A percentile compares a stretch with the other conserved stretches of the same genome.
Evolutionary conservation across 92 coral and sea anemone genomes (phyloP).

Genomic region (Bergia puertoricense): DNA sequence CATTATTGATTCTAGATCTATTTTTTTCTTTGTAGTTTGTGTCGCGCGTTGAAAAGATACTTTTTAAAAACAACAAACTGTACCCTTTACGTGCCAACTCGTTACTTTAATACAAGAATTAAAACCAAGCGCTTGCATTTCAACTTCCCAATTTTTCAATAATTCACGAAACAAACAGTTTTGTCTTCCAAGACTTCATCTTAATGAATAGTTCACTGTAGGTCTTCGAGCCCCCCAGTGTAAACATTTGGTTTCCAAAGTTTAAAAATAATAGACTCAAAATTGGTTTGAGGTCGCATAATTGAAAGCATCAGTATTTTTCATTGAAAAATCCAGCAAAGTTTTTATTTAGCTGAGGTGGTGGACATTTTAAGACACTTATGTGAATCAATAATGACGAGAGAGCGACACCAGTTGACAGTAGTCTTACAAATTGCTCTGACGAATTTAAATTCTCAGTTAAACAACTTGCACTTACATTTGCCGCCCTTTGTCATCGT

Average conservation of each 20-base stretch:
- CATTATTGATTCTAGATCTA: slow-evolving; percentile 24
- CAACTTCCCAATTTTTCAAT: slow-evolving; percentile 33
- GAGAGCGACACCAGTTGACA: slow-evolving; percentile 8
- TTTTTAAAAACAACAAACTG: background rate
- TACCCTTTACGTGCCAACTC: background rate
- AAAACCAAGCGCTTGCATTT: background rate
- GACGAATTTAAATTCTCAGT: background rate
- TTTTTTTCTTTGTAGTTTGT: slow-evolving; percentile 2
- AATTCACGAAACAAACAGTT: slow-evolving; percentile 40
- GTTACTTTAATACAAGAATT: background rate
- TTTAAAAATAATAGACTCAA: background rate
- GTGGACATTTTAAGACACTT: background rate
- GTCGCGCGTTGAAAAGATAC: slow-evolving; percentile 8
- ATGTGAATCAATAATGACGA: slow-evolving; percentile 1
- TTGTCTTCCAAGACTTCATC: slow-evolving; percentile 6
- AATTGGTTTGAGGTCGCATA: slow-evolving; percentile 36
- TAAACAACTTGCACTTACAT: background rate
- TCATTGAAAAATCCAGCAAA: background rate
- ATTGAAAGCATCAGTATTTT: slow-evolving; percentile 13
- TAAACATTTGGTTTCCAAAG: slow-evolving; percentile 35
- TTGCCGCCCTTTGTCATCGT: background rate
- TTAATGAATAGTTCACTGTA: slow-evolving; percentile 39
- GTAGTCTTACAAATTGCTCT: background rate
- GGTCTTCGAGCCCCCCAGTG: slow-evolving; percentile 21
- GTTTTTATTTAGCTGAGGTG: background rate